Percentiles rank a stretch among this genome's conserved stretches.
Evolutionary conservation across 2,888 invertebrate genomes (phyloP).

Genomic region (Cetonia aurata): DNA sequence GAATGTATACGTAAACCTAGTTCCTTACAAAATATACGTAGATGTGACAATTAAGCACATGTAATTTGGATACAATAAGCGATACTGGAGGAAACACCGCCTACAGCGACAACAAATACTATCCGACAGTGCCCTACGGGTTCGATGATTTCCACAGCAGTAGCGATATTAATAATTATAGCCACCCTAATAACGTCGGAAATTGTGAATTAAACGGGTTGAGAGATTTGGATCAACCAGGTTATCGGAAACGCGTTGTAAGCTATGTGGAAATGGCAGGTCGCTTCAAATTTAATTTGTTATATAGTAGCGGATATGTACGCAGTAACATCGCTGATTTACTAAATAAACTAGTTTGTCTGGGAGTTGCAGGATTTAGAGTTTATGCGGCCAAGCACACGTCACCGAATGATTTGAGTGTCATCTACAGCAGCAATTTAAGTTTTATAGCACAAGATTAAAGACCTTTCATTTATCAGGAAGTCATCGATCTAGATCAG

Average conservation of each 20-base stretch:
- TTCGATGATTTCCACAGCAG: conserved; percentile 76
- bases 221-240: conserved; percentile 80
- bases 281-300: conserved; percentile 5
- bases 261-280: background rate
- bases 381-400: conserved; percentile 85
- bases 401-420: conserved; percentile 79
- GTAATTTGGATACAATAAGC: conserved; percentile 68
- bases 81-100: conserved; percentile 74
- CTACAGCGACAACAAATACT: conserved; percentile 64
- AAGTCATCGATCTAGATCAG: conserved; percentile 77
- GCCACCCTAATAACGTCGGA: conserved; percentile 72
- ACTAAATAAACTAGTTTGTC: conserved; percentile 75
- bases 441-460: conserved; percentile 75
- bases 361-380: conserved; percentile 87
- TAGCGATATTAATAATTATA: conserved; percentile 76
- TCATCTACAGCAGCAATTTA: conserved; percentile 74
- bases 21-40: conserved; percentile 77
- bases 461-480: conserved; percentile 80
- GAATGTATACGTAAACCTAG: too few relatives aligned
- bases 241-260: background rate
- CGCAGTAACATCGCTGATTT: conserved; percentile 73
- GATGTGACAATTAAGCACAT: conserved; percentile 92
- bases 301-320: conserved; percentile 69
- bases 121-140: conserved; percentile 75
- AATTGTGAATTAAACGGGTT: conserved; percentile 70